A percentile compares a stretch with the other conserved stretches of the same genome.
Evolutionary conservation across 2,888 invertebrate genomes (phyloP).

Genomic region (Xestia ashworthii): DNA sequence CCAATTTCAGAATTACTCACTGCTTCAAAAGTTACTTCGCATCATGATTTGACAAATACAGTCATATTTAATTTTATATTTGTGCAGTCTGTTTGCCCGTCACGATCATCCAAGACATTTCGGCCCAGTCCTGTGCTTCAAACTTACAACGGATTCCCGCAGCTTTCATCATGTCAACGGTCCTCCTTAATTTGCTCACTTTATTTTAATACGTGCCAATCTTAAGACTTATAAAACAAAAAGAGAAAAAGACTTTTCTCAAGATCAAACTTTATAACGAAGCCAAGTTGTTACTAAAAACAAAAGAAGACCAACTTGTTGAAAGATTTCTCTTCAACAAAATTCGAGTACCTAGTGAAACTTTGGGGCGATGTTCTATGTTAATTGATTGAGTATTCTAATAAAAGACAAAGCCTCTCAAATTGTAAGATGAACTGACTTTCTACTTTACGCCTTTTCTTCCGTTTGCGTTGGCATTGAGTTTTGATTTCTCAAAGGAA

Average conservation of each 20-base stretch:
- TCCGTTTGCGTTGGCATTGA: not conserved
- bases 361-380: conserved; percentile 13
- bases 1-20: not conserved
- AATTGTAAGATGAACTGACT: conserved; percentile 29
- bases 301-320: conserved; percentile 25
- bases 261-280: conserved; percentile 27
- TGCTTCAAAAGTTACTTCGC: not conserved
- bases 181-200: not conserved
- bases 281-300: conserved; percentile 26
- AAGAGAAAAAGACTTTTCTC: not conserved
- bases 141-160: not conserved
- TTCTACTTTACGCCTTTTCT: conserved; percentile 12
- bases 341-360: conserved; percentile 7
- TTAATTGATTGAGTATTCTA: conserved; percentile 50
- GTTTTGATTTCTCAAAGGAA: conserved; percentile 45
- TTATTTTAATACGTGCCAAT: not conserved
- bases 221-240: not conserved
- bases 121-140: not conserved
- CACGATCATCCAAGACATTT: not conserved
- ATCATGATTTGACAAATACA: not conserved
- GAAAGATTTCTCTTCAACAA: conserved; percentile 27
- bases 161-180: not conserved
- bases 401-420: conserved; percentile 20
- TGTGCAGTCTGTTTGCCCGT: not conserved
- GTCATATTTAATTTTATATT: not conserved